Evolutionary conservation across 1,140 invertebrate genomes (phyloP), one percentile per base, ranked within the genome.

Genomic region (Pseudobourletiella spinata): DNA sequence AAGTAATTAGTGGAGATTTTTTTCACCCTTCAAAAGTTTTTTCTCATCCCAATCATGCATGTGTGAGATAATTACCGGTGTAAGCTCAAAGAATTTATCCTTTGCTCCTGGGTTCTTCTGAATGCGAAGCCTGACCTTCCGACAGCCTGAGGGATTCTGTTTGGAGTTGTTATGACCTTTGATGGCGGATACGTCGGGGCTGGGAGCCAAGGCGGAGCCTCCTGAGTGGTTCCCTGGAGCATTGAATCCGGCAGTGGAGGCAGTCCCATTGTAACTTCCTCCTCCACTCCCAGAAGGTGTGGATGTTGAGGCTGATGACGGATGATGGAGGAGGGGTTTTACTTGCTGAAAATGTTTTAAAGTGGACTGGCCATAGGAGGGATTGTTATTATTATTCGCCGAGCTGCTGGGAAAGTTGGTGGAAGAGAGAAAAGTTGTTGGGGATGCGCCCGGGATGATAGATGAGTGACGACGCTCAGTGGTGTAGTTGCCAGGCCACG

Each of bases 21-120:
- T n/a, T n/a, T n/a, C n/a, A n/a, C n/a, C n/a, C n/a, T n/a, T n/a
- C n/a, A n/a, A n/a, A n/a, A n/a, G n/a, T n/a, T n/a, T n/a, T n/a
- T n/a, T n/a, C n/a, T n/a, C n/a, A n/a, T n/a, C n/a, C n/a, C n/a
- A n/a, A n/a, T n/a, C n/a, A n/a, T n/a, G n/a, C n/a, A n/a, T n/a
- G n/a, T n/a, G n/a, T n/a, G n/a, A n/a, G n/a, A n/a, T n/a, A n/a
- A n/a, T n/a, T 55, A 61, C 85, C 84, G 63, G 32, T 68, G 88
- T 85, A 1, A 89, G 84, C 73, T 89, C 87, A 72, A 86, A 88
- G 1, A 89, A 83, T 61, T 84, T 83, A 73, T 90, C 87, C 26
- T 63, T 69, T 52, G 85, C 43, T 84, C 2, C 76, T 65, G 1
- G 86, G 32, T 64, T 88, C 50, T 85, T 87, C 84, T 86, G 89